A percentile compares a stretch with the other conserved stretches of the same genome.
These are phyloP conservation scores for Sphecodes monilicornis DNA, from an alignment of 2,888 invertebrate genomes.

Conservation along the genomic window DNA sequence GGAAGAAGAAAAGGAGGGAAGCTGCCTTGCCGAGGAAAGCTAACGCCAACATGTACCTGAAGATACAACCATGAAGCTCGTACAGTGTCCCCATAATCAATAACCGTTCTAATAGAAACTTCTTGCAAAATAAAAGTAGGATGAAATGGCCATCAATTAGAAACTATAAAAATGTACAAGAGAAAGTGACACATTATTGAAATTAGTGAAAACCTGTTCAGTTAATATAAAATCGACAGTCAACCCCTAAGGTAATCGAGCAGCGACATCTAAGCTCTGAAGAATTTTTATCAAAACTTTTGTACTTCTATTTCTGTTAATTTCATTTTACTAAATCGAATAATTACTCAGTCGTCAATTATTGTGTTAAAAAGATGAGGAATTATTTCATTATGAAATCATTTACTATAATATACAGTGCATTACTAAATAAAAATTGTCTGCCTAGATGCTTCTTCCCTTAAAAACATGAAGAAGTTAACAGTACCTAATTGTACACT, in stretches of 20 bases:
- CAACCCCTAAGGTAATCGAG: not conserved
- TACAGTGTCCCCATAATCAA: too few relatives aligned
- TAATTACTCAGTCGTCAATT: not conserved
- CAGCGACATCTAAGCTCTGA: not conserved
- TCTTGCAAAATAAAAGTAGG: not conserved
- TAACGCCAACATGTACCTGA: constrained; percentile 90
- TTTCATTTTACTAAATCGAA: not conserved
- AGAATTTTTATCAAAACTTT: not conserved
- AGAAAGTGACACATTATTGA: not conserved
- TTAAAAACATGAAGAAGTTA: too few relatives aligned
- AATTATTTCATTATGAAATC: too few relatives aligned
- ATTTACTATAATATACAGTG: too few relatives aligned
- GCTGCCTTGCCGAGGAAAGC: constrained; percentile 90
- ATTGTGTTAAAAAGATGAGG: too few relatives aligned
- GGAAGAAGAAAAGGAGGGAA: constrained; percentile 90
- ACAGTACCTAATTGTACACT: too few relatives aligned
- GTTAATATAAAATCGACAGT: not conserved
- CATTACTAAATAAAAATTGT: too few relatives aligned
- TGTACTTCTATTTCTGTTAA: not conserved
- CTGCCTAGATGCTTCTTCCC: too few relatives aligned
- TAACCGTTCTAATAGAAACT: not conserved
- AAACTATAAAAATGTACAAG: not conserved
- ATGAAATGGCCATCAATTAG: not conserved
- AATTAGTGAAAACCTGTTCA: not conserved
- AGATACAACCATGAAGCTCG: constrained; percentile 42